These are phyloP conservation scores for Eueides isabella DNA, from an alignment of 1,140 invertebrate species.

Conservation along the genomic window DNA sequence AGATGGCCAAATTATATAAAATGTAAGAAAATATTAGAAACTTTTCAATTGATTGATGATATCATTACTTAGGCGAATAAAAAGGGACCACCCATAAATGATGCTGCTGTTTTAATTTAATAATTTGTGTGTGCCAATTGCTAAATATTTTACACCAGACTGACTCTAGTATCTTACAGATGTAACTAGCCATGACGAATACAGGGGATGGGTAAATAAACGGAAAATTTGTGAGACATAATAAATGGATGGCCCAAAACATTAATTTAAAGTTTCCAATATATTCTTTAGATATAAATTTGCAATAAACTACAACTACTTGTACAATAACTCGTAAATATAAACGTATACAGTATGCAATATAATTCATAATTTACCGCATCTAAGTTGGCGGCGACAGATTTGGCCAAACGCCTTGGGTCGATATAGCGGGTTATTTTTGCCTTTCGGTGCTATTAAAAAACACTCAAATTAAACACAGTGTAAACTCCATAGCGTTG, in stretches of 20 bases:
- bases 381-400: constrained; percentile 62
- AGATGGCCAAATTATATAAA: not conserved
- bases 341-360: constrained; percentile 53
- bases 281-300: not conserved
- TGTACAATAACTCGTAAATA: constrained; percentile 5
- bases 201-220: too few species aligned
- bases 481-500: too few species aligned
- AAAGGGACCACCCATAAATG: too few species aligned
- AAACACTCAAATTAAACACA: constrained; percentile 45
- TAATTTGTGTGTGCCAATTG: too few species aligned
- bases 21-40: not conserved
- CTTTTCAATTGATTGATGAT: not conserved
- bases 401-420: constrained; percentile 73
- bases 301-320: constrained; percentile 1
- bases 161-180: too few species aligned
- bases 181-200: too few species aligned
- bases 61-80: not conserved
- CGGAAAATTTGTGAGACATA: too few species aligned
- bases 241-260: not conserved
- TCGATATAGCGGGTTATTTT: constrained; percentile 76
- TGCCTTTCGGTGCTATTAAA: constrained; percentile 76
- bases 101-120: too few species aligned
- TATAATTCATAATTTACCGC: constrained; percentile 63
- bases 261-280: not conserved
- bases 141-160: too few species aligned